phyloP scores from a whole-genome alignment of 1,140 invertebrate species.

The Globodera rostochiensis region DNA sequence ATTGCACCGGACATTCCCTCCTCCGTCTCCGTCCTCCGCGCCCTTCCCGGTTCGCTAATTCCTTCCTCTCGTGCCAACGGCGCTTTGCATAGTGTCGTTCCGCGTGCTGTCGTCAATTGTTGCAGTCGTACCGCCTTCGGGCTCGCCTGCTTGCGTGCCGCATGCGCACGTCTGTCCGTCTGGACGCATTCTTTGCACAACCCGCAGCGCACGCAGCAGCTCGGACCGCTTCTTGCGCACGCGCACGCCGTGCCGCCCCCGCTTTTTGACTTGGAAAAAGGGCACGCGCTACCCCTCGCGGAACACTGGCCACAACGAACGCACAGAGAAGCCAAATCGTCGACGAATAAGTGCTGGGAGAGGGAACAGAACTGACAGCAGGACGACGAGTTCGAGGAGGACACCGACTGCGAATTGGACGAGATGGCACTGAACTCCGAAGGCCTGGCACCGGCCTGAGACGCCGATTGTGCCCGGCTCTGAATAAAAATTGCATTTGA shows the following conservation, averaged over 20 bases:
- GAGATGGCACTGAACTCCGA: not conserved
- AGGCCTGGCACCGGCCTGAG: not conserved
- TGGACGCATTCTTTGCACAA: slow-evolving; percentile 83
- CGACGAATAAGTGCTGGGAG: slow-evolving; percentile 51
- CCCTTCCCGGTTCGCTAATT: not conserved
- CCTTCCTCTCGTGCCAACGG: slow-evolving; percentile 4
- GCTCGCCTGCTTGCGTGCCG: not conserved
- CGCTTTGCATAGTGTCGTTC: slow-evolving; percentile 10
- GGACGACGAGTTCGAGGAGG: slow-evolving; percentile 20
- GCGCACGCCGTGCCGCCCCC: slow-evolving; percentile 75
- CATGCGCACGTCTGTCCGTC: slow-evolving; percentile 65
- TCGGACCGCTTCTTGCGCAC: slow-evolving; percentile 85
- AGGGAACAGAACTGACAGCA: slow-evolving; percentile 36
- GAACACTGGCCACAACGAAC: slow-evolving; percentile 57
- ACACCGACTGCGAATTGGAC: slow-evolving; percentile 10
- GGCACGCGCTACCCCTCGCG: slow-evolving; percentile 47
- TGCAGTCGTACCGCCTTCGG: slow-evolving; percentile 24
- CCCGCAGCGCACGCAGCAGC: slow-evolving; percentile 87
- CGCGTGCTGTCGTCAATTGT: slow-evolving; percentile 24
- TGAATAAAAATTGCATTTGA: too few species aligned
- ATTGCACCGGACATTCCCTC: not conserved
- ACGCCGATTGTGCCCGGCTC: not conserved
- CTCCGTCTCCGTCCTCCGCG: not conserved
- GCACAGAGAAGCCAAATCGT: slow-evolving; percentile 59
- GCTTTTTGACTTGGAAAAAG: slow-evolving; percentile 2